Evolutionary conservation across 2,888 invertebrate genomes (phyloP), one percentile per base, ranked within the genome.

Genomic region (Archips xylosteana): DNA sequence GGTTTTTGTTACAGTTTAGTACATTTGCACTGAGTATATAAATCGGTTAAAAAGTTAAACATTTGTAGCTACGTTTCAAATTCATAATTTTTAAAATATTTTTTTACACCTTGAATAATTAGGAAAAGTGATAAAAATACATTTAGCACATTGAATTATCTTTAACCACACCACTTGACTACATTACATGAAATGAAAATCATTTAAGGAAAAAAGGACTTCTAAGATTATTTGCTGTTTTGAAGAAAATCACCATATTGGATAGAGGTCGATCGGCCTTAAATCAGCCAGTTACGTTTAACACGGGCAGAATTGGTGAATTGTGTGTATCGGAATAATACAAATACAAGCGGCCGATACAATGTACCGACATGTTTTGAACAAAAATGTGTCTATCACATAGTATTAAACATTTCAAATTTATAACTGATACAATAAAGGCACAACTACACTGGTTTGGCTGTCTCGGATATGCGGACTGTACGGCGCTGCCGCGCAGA

Each of bases 101-200:
- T 57, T 57, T 32, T 32, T 57, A 57, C 32, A 57, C 1, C 23
- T 54, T 23, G 23, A 23, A 23, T 23, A 23, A 23, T 23, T 23
- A 23, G 1, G 23, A 23, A 23, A 54, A n/a, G 9, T 49, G n/a
- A 49, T 13, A 59, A 12, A 34, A 10, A 59, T 60, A n/a, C 13
- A 47, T 47, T 63, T 47, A 62, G 63, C 32, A 63, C 63, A 63
- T 47, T 32, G 12, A 63, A 63, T 63, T 32, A 63, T 60, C 12
- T 13, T 5, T 60, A 34, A 60, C 13, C n/a, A 36, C 60, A 60
- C 36, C 60, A 47, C 32, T 45, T 45, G 42, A 10, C 3, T 62
- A 23, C 23, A 15, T 23, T 23, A 23, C 23, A 23, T 0, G 23
- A 23, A 23, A 9, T 51, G n/a, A 59, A 34, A 59, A 51, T n/a